A percentile compares a stretch with the other conserved stretches of the same genome.
phyloP scores from a whole-genome alignment of 1,140 invertebrate genomes.

The Cydia strobilella region DNA sequence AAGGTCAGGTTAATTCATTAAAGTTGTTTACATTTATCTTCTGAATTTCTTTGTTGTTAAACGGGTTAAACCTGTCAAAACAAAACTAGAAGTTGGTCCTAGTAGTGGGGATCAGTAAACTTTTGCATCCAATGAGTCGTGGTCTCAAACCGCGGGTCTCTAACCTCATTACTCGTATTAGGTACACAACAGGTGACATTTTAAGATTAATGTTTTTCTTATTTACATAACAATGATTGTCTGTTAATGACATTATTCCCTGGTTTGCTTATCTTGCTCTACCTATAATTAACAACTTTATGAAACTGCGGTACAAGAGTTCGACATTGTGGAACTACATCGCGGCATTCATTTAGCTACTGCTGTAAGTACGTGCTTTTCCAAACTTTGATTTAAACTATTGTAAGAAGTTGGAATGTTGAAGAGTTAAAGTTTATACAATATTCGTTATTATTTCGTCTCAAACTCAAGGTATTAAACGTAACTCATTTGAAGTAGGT shows the following conservation, averaged over 20 bases:
- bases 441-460: background rate
- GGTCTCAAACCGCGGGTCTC: background rate
- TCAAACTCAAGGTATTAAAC: background rate
- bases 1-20: conserved; percentile 34
- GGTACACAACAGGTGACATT: background rate
- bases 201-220: background rate
- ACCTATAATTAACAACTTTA: conserved; percentile 16
- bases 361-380: background rate
- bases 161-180: background rate
- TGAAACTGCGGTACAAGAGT: conserved; percentile 12
- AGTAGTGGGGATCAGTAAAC: background rate
- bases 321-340: conserved; percentile 20
- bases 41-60: background rate
- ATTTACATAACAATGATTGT: background rate
- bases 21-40: background rate
- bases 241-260: background rate
- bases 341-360: conserved; percentile 13
- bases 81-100: background rate
- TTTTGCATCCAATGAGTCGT: background rate
- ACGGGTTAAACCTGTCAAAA: background rate
- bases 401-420: conserved; percentile 6
- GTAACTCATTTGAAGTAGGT: no score
- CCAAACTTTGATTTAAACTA: background rate
- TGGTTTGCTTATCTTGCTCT: conserved; percentile 2
- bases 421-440: background rate